Base-by-base conservation (phyloP, 2,888 invertebrate genomes). In the Creontiades dilutus region DNA sequence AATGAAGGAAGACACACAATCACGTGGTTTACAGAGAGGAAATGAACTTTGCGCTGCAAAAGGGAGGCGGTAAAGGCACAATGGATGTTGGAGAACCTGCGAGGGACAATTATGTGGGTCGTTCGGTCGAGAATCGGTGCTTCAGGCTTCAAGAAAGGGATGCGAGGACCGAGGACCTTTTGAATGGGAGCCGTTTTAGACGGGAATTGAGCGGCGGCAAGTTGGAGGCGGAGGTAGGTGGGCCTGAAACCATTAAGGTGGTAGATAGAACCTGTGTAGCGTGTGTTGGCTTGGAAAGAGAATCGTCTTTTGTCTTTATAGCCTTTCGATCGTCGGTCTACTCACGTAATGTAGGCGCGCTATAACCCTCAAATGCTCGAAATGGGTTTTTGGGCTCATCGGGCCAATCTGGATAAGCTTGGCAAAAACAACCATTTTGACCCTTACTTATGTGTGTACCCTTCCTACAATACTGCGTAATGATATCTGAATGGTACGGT, bases 81-180 rank as follows among this genome's bases (percentile, higher is more conserved):
- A 78, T 68, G 68, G 68, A 68, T 68, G 68, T 68, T 23, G 68
- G 68, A 23, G 68, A 68, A 68, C 68, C 68, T 68, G 68, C 78
- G 28, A 78, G 47, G 78, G 78, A 78, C 78, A 78, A 78, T 78
- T 78, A 78, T 78, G 78, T 78, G 78, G 47, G 78, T 47, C 78
- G 46, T 78, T 46, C 47, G 78, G 78, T 46, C 78, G 78, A 14
- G 46, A 78, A 78, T 78, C 47, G 78, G 37, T 27, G 68, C 68
- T 68, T 68, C 68, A 27, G 27, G 12, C 23, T 27, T 11, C 68
- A 7, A 27, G 27, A 13, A 68, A 68, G 68, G 61, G 68, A 68
- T 68, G 68, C 68, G 23, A 23, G 23, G 68, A 68, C 68, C 14
- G 57, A 57, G 57, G 27, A 68, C 68, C 68, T 23, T 68, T 68